Conservation (phyloP, 2,113 vertebrate genomes). For the Crotalus tigris region DNA sequence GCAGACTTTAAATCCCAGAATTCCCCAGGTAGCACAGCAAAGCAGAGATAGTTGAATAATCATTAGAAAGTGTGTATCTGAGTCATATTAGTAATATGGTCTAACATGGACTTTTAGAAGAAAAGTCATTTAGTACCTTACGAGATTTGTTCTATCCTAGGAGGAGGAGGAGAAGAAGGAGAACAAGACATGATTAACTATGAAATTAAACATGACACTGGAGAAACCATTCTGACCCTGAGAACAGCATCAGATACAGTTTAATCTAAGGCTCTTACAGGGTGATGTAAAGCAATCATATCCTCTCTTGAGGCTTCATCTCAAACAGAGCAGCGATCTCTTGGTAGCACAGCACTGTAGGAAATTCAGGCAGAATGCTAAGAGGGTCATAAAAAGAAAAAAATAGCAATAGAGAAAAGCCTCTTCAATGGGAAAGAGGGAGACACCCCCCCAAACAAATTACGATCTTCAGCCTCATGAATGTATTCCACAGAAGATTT, state of each 20-base stretch:
- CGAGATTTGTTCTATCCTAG: constrained; percentile 58
- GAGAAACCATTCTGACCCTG: constrained; percentile 53
- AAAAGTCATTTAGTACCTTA: constrained; percentile 47
- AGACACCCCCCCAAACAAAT: background rate
- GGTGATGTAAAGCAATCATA: constrained; percentile 15
- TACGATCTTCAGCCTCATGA: fast-evolving
- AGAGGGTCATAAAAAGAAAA: constrained; percentile 8
- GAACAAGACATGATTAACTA: constrained; percentile 51
- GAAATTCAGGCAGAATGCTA: constrained; percentile 60
- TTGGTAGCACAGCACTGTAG: constrained; percentile 22
- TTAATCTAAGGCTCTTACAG: constrained; percentile 47
- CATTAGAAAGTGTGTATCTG: constrained; percentile 24
- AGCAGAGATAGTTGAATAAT: background rate
- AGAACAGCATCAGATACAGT: constrained; percentile 38
- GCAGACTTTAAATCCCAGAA: background rate
- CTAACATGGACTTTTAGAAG: constrained; percentile 53
- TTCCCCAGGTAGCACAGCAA: background rate
- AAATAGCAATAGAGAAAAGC: constrained; percentile 29
- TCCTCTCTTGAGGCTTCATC: constrained; percentile 56
- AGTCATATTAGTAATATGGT: constrained; percentile 47
- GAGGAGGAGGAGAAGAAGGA: constrained; percentile 37
- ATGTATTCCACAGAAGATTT: constrained; percentile 56
- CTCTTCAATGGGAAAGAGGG: constrained; percentile 15
- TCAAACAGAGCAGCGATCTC: constrained; percentile 53
- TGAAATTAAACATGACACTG: constrained; percentile 60